These are phyloP conservation scores for Octopus bimaculoides DNA, from an alignment of 1,140 invertebrate species.

Conservation along the genomic window DNA sequence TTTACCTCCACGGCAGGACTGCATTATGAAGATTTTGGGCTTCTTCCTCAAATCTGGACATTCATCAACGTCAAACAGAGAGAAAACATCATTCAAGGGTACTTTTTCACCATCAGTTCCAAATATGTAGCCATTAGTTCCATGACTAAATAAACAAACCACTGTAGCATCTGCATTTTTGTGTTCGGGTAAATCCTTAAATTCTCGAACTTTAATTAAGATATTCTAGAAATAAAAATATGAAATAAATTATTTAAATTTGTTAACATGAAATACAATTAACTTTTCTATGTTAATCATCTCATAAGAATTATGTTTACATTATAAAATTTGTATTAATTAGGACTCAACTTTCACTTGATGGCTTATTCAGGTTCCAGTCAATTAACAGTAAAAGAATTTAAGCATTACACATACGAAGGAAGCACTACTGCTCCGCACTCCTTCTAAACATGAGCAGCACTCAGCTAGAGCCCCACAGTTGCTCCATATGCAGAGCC, in stretches of 20 bases:
- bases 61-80: conserved; percentile 46
- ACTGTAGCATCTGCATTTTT: conserved; percentile 35
- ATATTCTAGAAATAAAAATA: conserved; percentile 39
- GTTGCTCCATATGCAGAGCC: not conserved
- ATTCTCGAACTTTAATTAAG: conserved; percentile 37
- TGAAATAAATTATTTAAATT: not conserved
- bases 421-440: not conserved
- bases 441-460: not conserved
- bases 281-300: not conserved
- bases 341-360: too few relatives aligned
- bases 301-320: not conserved
- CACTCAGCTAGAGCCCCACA: not conserved
- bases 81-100: conserved; percentile 42
- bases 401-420: not conserved
- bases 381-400: not conserved
- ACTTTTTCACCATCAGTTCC: conserved; percentile 49
- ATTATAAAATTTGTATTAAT: not conserved
- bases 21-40: conserved; percentile 54
- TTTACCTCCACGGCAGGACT: conserved; percentile 54
- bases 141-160: conserved; percentile 50
- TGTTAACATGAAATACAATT: not conserved
- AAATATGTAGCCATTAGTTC: conserved; percentile 48
- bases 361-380: not conserved
- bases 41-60: conserved; percentile 45
- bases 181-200: conserved; percentile 36